phyloP scores from a whole-genome alignment of 1,140 invertebrate genomes.

The Leptinotarsa undecemlineata region DNA sequence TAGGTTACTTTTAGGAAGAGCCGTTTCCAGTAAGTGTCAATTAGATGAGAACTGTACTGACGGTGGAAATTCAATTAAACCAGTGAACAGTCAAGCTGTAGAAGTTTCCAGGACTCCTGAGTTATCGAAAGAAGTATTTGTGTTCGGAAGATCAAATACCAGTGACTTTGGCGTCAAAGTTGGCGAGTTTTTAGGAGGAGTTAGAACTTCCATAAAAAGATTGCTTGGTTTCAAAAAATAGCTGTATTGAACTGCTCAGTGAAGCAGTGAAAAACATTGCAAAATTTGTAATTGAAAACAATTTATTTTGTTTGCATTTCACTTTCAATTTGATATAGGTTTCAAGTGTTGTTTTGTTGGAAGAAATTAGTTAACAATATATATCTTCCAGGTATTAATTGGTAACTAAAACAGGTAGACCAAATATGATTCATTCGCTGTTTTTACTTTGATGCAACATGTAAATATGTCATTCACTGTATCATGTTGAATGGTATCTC shows the following conservation, averaged over 20 bases:
- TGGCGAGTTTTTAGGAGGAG: conserved; percentile 35
- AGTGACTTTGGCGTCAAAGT: conserved; percentile 36
- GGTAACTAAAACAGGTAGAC: no score
- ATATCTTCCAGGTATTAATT: no score
- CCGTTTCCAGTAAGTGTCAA: neutral
- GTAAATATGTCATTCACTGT: no score
- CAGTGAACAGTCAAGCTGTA: neutral
- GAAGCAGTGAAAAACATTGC: neutral
- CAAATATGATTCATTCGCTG: no score
- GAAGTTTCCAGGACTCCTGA: conserved; percentile 12
- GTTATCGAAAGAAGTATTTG: conserved; percentile 34
- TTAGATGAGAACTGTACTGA: conserved; percentile 6
- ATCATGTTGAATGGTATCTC: no score
- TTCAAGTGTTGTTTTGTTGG: no score
- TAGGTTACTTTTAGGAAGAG: neutral
- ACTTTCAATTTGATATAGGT: no score
- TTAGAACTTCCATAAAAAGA: conserved; percentile 39
- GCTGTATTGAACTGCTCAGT: neutral
- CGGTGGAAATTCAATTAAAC: neutral
- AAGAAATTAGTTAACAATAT: no score
- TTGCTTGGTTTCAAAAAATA: conserved; percentile 38
- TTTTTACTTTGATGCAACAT: no score
- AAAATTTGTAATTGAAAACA: no score
- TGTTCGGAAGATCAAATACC: conserved; percentile 37
- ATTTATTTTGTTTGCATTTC: no score